phyloP scores from a whole-genome alignment of 2,113 vertebrate species.

The Emydura subglobosa region DNA sequence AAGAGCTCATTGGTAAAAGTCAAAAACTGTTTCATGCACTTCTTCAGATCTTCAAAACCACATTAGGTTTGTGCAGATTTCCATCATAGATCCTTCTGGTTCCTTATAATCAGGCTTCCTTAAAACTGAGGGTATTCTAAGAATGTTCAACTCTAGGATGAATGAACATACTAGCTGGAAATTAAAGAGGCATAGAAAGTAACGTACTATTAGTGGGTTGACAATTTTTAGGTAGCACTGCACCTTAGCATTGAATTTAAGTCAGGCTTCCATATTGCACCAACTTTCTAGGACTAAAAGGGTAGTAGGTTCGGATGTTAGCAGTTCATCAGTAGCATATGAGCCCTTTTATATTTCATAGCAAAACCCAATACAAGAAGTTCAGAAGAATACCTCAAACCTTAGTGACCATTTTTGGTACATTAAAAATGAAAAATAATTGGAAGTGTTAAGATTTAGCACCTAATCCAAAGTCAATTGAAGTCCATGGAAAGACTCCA shows the following conservation, averaged over 20 bases:
- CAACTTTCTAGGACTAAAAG: accelerated
- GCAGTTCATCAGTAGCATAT: not conserved
- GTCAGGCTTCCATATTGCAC: accelerated
- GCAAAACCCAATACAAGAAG: not conserved
- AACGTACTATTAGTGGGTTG: not conserved
- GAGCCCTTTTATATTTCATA: not conserved
- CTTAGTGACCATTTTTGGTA: not conserved
- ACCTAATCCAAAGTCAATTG: not conserved
- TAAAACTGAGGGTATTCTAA: not conserved
- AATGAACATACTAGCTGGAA: not conserved
- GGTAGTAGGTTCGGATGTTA: not conserved
- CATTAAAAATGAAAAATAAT: not conserved
- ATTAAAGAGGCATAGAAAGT: not conserved
- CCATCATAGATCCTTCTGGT: not conserved
- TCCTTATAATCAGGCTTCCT: not conserved
- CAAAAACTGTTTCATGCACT: not conserved
- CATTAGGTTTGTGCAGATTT: not conserved
- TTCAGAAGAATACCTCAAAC: not conserved
- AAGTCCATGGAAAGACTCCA: not conserved
- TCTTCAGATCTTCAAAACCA: not conserved
- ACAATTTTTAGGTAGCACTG: not conserved
- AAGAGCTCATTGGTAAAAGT: not conserved
- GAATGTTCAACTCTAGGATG: not conserved
- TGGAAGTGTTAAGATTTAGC: not conserved
- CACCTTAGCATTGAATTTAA: not conserved